Evolutionary conservation across 2,797 vertebrate genomes (phyloP).

Genomic region (Phoxinus dragarum): DNA sequence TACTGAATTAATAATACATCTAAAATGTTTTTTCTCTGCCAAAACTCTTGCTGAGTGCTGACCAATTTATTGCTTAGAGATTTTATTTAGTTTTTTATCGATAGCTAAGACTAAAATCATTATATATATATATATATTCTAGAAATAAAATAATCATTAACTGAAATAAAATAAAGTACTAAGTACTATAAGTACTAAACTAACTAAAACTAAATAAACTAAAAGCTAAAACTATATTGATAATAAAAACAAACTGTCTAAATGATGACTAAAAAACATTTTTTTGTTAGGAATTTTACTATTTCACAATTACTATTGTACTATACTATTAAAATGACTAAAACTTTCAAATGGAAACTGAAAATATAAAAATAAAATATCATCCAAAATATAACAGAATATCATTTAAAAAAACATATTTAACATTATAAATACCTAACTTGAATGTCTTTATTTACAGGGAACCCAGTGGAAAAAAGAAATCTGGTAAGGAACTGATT

Average conservation of each 20-base stretch:
- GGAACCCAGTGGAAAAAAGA: constrained; percentile 93
- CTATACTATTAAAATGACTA: no score
- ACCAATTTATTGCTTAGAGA: no score
- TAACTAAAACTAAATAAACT: not conserved
- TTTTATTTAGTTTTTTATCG: no score
- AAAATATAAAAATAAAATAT: not conserved
- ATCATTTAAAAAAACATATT: not conserved
- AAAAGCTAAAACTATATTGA: not conserved
- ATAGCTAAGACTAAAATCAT: no score
- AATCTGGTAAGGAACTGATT: constrained; percentile 84
- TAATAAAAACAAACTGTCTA: not conserved
- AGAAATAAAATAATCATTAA: no score
- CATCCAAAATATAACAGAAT: not conserved
- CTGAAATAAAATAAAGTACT: no score
- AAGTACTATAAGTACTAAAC: not conserved
- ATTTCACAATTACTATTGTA: no score
- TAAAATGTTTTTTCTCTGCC: no score
- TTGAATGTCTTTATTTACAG: constrained; percentile 70
- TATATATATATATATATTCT: no score
- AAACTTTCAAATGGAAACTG: not conserved
- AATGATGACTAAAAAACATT: not conserved
- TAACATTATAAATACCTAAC: constrained; percentile 1
- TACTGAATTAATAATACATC: no score
- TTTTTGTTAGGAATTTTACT: no score
- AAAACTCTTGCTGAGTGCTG: no score